Base-by-base conservation (phyloP, 64 coral and sea anemone genomes). In the Astreopora myriophthalma region DNA sequence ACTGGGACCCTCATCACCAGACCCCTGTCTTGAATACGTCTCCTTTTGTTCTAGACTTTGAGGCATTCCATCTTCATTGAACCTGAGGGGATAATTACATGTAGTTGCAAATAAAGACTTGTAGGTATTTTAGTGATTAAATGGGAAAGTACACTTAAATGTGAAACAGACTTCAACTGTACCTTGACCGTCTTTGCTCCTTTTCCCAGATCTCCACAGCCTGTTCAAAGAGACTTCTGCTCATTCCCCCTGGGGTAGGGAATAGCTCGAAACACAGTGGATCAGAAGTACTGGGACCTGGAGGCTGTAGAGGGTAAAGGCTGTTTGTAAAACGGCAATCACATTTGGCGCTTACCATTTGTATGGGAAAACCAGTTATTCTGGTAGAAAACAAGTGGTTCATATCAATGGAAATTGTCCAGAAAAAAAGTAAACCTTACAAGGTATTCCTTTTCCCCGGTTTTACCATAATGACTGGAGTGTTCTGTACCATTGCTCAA, bases 231-330 rank as follows among this genome's bases (percentile, higher is more conserved):
- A 91, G 33, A 44, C 42, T 66, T 38, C 81, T 86, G 28, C 90
- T 85, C 58, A 87, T 86, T 24, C 57, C 86, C 3, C 74, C 80
- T 38, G 66, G 26, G 29, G 80, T 4, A 58, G 87, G 32, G 5
- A 76, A 12, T 23, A 95, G 71, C 28, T 91, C 80, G 71, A 91
- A 95, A 38, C 93, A 91, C 71, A 95, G n/a, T 44, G 88, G 93
- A 20, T 95, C 93, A 78, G 90, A 40, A 60, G 71, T 86, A 71
- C 72, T 85, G 42, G 69, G 28, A 89, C 86, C 34, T 34, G 39
- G 48, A 32, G 68, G 72, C 68, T 89, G 26, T 13, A 76, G 61
- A 7, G 27, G 26, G 0, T 26, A 86, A 34, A 34, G 33, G 20
- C 6, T 16, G 25, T 27, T 24, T 55, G 74, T 23, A 48, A 34